Conservation (phyloP, 2,113 vertebrate species). For the Macrotus californicus region DNA sequence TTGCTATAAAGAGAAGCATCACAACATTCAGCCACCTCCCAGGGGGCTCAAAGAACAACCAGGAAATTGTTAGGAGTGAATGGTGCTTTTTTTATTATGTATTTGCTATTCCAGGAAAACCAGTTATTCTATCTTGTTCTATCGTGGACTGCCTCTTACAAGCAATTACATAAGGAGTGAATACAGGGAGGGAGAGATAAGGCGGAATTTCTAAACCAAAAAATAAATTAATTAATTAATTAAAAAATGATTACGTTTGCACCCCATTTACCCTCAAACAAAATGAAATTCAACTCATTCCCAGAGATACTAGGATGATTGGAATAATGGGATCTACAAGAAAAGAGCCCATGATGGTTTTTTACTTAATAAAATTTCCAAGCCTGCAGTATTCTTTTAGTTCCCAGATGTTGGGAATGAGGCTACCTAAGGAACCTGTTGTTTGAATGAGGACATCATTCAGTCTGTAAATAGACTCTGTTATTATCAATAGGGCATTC, state of each 20-base stretch:
- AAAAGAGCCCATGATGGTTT: not conserved
- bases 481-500: not conserved
- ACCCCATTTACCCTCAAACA: not conserved
- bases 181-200: constrained; percentile 33
- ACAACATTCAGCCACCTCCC: not conserved
- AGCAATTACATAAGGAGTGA: constrained; percentile 5
- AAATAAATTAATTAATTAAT: not conserved
- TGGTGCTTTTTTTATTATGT: constrained; percentile 35
- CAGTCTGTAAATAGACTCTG: not conserved
- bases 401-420: not conserved
- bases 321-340: not conserved
- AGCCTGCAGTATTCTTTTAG: not conserved
- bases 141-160: not conserved
- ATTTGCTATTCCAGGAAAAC: constrained; percentile 43
- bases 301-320: constrained; percentile 5
- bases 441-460: not conserved
- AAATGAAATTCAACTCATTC: constrained; percentile 28
- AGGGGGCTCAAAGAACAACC: constrained; percentile 30
- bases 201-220: constrained; percentile 38
- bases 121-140: constrained; percentile 60
- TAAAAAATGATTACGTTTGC: constrained; percentile 28
- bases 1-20: not conserved
- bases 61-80: constrained; percentile 54
- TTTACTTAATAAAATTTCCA: not conserved
- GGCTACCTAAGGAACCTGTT: too few species aligned